Conservation (phyloP, 2,888 invertebrate species). For the Watsonalla cultraria region DNA sequence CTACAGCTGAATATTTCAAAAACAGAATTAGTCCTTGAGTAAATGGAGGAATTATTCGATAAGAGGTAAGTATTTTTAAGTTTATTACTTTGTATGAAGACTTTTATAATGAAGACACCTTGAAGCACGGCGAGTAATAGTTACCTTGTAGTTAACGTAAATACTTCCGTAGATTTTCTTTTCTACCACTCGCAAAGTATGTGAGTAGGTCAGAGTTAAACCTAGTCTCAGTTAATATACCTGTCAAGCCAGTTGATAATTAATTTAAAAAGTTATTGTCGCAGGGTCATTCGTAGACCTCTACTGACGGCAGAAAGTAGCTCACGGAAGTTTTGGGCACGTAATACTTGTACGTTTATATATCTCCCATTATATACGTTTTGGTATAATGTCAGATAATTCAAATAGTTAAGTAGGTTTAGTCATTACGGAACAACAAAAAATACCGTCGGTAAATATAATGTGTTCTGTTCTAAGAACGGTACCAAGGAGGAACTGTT, state of each 20-base stretch:
- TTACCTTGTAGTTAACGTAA: too few relatives aligned
- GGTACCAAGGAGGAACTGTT: conserved; percentile 5
- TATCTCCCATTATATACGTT: not conserved
- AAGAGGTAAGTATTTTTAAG: too few relatives aligned
- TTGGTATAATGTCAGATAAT: not conserved
- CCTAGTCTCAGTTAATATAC: not conserved
- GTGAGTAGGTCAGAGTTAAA: too few relatives aligned
- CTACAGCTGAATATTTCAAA: too few relatives aligned
- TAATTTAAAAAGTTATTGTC: not conserved
- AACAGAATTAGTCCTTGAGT: too few relatives aligned
- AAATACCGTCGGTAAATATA: not conserved
- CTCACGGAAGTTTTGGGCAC: not conserved
- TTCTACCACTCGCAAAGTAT: too few relatives aligned
- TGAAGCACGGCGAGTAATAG: too few relatives aligned
- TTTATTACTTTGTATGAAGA: too few relatives aligned
- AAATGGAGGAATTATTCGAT: too few relatives aligned
- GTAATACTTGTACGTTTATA: not conserved
- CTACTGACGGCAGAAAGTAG: not conserved
- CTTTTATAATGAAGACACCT: too few relatives aligned
- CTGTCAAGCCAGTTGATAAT: not conserved
- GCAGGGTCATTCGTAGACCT: not conserved
- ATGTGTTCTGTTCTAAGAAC: conserved; percentile 3
- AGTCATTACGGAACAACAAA: conserved; percentile 1
- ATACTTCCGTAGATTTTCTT: too few relatives aligned
- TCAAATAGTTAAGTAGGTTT: not conserved